These are phyloP conservation scores for Papilio polyxenes DNA, from an alignment of 1,140 invertebrate genomes.

Conservation along the genomic window DNA sequence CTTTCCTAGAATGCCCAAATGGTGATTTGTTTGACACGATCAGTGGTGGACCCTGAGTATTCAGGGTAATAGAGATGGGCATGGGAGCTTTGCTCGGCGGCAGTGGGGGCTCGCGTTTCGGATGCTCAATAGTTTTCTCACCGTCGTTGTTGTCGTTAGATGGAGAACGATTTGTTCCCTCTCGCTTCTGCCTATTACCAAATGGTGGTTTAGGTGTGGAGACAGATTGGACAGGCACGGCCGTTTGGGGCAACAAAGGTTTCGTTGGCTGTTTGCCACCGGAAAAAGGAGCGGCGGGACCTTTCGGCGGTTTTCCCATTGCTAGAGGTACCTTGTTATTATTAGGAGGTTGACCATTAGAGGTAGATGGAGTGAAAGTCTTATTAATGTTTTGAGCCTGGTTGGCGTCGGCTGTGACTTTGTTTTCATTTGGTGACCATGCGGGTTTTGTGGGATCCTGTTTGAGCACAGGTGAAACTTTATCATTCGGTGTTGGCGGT, in stretches of 20 bases:
- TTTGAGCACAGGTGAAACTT: constrained; percentile 63
- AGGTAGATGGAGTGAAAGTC: constrained; percentile 55
- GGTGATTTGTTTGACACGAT: constrained; percentile 77
- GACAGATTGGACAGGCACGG: constrained; percentile 70
- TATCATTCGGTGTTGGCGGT: constrained; percentile 54
- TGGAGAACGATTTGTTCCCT: constrained; percentile 69
- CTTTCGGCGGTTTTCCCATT: constrained; percentile 65
- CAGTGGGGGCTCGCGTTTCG: constrained; percentile 66
- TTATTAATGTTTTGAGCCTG: constrained; percentile 52
- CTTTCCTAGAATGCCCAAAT: constrained; percentile 73
- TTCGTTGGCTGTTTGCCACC: constrained; percentile 65
- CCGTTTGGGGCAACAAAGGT: constrained; percentile 64
- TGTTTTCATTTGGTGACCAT: constrained; percentile 61
- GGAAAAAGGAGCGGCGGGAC: constrained; percentile 68
- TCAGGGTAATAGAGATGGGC: constrained; percentile 71
- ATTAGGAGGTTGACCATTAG: constrained; percentile 47
- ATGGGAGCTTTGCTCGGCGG: constrained; percentile 72
- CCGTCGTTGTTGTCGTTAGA: constrained; percentile 64
- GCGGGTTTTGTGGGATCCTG: constrained; percentile 65
- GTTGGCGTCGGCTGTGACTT: constrained; percentile 48
- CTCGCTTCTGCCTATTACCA: constrained; percentile 74
- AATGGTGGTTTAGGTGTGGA: constrained; percentile 77
- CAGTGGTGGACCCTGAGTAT: constrained; percentile 67
- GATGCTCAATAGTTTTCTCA: constrained; percentile 57
- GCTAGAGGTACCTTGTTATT: constrained; percentile 60